Evolutionary conservation across 2,113 vertebrate species (phyloP).

Genomic region (Dicerorhinus sumatrensis): DNA sequence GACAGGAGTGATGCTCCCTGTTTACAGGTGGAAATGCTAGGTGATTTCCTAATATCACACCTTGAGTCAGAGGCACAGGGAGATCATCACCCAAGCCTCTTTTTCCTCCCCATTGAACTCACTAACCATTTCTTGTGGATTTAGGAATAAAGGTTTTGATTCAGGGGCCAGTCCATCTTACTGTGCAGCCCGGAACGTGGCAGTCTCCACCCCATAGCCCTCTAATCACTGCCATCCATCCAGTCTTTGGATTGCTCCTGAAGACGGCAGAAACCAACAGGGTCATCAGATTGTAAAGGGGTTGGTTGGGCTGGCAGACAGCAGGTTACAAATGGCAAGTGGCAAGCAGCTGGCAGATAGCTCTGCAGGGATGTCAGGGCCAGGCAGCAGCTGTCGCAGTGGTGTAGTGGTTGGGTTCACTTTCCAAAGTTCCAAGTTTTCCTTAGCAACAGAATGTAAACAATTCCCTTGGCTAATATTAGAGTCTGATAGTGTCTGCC

Average conservation of each 20-base stretch:
- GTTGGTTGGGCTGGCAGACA: constrained; percentile 58
- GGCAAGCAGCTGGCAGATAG: constrained; percentile 76
- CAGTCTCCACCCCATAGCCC: background rate
- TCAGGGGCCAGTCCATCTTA: background rate
- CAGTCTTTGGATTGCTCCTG: background rate
- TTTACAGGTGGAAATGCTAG: background rate
- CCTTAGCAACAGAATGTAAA: constrained; percentile 88
- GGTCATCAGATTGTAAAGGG: background rate
- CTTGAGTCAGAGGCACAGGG: background rate
- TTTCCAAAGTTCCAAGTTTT: constrained; percentile 84
- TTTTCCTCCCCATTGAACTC: background rate
- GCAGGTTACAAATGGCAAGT: constrained; percentile 56
- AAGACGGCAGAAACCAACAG: background rate
- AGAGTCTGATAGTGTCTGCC: constrained; percentile 67
- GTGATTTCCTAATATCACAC: background rate
- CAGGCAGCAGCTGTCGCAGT: constrained; percentile 81
- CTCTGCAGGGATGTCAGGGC: constrained; percentile 71
- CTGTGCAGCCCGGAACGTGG: background rate
- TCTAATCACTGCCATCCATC: background rate
- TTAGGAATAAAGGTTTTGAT: background rate
- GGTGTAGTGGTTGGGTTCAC: constrained; percentile 71
- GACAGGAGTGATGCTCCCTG: background rate
- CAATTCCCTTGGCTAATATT: constrained; percentile 84
- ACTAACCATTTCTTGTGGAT: background rate
- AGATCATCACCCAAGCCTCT: background rate